phyloP scores from a whole-genome alignment of 2,797 vertebrate species.

The Cryptoblepharus egeriae region DNA sequence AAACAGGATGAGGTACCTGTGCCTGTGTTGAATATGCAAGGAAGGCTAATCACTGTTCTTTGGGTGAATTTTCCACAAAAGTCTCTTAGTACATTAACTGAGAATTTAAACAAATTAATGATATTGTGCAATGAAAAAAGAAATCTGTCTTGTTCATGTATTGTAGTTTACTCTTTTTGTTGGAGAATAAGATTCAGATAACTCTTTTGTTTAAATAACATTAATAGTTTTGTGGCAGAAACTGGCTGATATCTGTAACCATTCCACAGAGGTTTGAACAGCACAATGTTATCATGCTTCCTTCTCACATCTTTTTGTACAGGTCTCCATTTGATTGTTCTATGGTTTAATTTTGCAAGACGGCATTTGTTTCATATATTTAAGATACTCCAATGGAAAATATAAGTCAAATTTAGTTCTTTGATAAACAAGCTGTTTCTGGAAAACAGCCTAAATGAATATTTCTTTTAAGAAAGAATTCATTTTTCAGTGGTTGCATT shows the following conservation, averaged over 20 bases:
- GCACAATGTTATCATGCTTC: slow-evolving; percentile 13
- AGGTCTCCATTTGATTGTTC: neutral
- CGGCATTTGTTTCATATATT: slow-evolving; percentile 26
- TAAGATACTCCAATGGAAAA: slow-evolving; percentile 25
- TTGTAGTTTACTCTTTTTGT: slow-evolving; percentile 53
- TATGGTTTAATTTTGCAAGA: neutral
- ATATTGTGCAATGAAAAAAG: slow-evolving; percentile 49
- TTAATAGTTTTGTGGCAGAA: slow-evolving; percentile 11
- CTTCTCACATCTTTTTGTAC: neutral
- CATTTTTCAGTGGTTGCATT: slow-evolving; percentile 29
- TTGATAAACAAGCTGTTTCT: slow-evolving; percentile 20
- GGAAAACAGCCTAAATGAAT: neutral
- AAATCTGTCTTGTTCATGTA: slow-evolving; percentile 56
- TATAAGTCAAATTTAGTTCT: slow-evolving; percentile 40
- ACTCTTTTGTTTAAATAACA: slow-evolving; percentile 50
- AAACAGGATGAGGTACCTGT: slow-evolving; percentile 62
- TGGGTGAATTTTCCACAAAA: slow-evolving; percentile 53
- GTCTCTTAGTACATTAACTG: slow-evolving; percentile 67
- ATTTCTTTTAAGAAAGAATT: neutral
- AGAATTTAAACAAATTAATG: slow-evolving; percentile 61
- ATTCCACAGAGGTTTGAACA: slow-evolving; percentile 12
- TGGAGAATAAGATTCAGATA: slow-evolving; percentile 66
- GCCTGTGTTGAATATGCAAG: slow-evolving; percentile 58
- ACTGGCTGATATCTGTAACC: slow-evolving; percentile 38
- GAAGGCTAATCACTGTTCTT: slow-evolving; percentile 63